Evolutionary conservation across 2,113 vertebrate species (phyloP).

Genomic region (Thunnus maccoyii): DNA sequence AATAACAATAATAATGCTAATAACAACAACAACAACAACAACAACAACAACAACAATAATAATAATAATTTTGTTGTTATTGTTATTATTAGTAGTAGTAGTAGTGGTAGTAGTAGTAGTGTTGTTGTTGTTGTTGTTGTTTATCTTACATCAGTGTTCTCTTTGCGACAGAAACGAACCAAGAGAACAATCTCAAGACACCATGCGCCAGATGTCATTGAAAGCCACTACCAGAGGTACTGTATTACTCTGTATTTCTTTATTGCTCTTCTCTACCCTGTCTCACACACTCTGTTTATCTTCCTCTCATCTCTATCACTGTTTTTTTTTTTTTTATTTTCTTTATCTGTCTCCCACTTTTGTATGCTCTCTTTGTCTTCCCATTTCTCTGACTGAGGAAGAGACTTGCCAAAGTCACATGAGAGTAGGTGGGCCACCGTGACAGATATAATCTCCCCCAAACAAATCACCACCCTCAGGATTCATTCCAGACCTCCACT

Average conservation of each 20-base stretch:
- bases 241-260: slow-evolving; percentile 54
- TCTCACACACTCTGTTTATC: slow-evolving; percentile 17
- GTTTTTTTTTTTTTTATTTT: not conserved
- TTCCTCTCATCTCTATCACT: slow-evolving; percentile 28
- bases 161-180: slow-evolving; percentile 91
- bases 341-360: slow-evolving; percentile 11
- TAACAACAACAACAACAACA: too few relatives aligned
- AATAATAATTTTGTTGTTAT: not conserved
- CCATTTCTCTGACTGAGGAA: slow-evolving; percentile 13
- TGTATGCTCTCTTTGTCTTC: slow-evolving; percentile 26
- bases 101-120: not conserved
- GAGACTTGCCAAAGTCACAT: slow-evolving; percentile 72
- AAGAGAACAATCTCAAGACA: slow-evolving; percentile 93
- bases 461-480: slow-evolving; percentile 77
- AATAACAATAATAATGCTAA: too few relatives aligned
- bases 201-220: slow-evolving; percentile 89
- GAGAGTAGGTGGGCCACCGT: slow-evolving; percentile 70
- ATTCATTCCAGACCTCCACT: slow-evolving; percentile 78
- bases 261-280: slow-evolving; percentile 11
- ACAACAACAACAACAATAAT: too few relatives aligned
- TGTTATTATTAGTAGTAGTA: not conserved
- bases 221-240: slow-evolving; percentile 94
- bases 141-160: slow-evolving; percentile 5
- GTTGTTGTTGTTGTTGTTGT: slow-evolving; percentile 2
- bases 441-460: slow-evolving; percentile 80